These are phyloP conservation scores for Parapsyche elsis DNA, from an alignment of 1,140 invertebrate species.

Conservation along the genomic window DNA sequence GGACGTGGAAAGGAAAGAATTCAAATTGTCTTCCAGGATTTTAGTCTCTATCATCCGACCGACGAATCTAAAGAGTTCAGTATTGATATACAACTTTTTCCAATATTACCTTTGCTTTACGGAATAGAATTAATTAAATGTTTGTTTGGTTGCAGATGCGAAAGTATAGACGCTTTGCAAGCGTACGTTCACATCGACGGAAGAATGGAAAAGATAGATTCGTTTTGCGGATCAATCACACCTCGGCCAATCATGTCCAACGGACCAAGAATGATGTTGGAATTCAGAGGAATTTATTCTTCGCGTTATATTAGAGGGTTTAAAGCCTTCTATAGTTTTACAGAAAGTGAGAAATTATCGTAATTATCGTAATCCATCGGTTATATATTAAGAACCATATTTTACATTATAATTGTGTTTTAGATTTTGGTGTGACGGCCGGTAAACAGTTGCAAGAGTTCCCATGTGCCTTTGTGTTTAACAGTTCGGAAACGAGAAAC, in stretches of 20 bases:
- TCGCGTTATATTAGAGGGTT: constrained; percentile 84
- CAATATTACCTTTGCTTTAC: no score
- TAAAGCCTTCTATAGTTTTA: constrained; percentile 86
- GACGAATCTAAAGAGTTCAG: constrained; percentile 73
- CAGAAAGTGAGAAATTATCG: constrained; percentile 79
- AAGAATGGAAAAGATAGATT: constrained; percentile 82
- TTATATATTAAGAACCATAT: background rate
- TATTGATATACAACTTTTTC: no score
- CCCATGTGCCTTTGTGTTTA: constrained; percentile 85
- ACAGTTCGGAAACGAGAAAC: constrained; percentile 80
- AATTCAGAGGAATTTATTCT: constrained; percentile 80
- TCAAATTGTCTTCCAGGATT: constrained; percentile 81
- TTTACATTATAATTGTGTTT: constrained; percentile 55
- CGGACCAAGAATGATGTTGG: constrained; percentile 82
- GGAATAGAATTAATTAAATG: no score
- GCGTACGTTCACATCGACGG: constrained; percentile 84
- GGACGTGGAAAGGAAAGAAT: constrained; percentile 84
- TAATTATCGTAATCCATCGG: background rate
- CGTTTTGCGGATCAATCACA: constrained; percentile 81
- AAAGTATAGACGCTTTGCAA: constrained; percentile 79
- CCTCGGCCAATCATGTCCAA: constrained; percentile 91
- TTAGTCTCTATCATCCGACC: constrained; percentile 71
- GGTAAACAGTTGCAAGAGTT: constrained; percentile 78
- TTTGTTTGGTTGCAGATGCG: constrained; percentile 73
- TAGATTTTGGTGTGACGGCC: constrained; percentile 84